Conservation (phyloP, 53 echinoderm and acorn worm species). For the Luidia sarsii region DNA sequence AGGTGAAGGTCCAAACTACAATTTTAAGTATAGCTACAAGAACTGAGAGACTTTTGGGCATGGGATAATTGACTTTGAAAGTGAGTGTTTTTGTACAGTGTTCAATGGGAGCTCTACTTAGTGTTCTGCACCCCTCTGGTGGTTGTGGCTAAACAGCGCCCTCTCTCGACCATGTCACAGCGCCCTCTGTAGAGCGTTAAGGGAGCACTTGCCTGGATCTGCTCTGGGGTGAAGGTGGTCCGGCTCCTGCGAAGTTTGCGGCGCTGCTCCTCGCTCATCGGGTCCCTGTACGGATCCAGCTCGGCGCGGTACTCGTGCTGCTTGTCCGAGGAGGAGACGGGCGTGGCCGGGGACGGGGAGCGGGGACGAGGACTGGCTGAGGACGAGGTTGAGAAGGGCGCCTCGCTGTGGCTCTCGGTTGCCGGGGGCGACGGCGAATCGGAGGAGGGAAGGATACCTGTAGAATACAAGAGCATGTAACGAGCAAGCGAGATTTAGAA, state of each 20-base stretch:
- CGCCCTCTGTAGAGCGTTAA: not conserved
- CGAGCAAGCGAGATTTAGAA: no score
- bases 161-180: not conserved
- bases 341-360: conserved; percentile 31
- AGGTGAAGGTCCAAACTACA: no score
- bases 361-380: conserved; percentile 21
- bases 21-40: no score
- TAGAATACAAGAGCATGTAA: not conserved
- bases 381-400: conserved; percentile 38
- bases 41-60: no score
- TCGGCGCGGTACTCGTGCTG: not conserved
- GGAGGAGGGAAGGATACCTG: conserved; percentile 46
- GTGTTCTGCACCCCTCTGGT: no score
- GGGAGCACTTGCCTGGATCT: conserved; percentile 54
- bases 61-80: no score
- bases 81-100: no score
- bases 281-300: not conserved
- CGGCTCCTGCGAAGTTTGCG: conserved; percentile 89
- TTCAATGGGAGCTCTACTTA: no score
- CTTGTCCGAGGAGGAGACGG: conserved; percentile 36
- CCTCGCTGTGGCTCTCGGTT: conserved; percentile 17
- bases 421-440: conserved; percentile 21
- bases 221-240: conserved; percentile 87
- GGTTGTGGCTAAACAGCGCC: no score
- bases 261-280: conserved; percentile 58